phyloP scores from a whole-genome alignment of 2,113 vertebrate species.

The Budorcas taxicolor region DNA sequence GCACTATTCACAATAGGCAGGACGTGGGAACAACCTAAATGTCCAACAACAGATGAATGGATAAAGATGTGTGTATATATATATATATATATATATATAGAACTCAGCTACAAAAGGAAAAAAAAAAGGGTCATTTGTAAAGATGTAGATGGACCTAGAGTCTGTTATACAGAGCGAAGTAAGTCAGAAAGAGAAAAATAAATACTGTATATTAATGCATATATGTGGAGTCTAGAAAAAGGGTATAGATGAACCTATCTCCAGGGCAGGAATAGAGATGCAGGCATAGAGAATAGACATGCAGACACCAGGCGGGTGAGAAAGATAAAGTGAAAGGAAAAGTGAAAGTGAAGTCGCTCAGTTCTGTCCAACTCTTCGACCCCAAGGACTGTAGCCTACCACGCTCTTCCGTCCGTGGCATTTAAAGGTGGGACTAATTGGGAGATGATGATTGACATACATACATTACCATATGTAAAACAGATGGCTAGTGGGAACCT shows the following conservation, averaged over 20 bases:
- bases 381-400: neutral
- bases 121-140: neutral
- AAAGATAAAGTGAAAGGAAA: neutral
- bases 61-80: neutral
- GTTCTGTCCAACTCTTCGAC: neutral
- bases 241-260: neutral
- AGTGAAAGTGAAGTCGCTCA: neutral
- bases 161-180: neutral
- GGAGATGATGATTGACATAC: neutral
- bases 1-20: neutral
- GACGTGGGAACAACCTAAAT: neutral
- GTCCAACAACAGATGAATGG: fast-evolving
- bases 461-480: neutral
- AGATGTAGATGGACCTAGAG: neutral
- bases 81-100: neutral
- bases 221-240: neutral
- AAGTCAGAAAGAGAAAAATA: neutral
- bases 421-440: neutral
- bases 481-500: neutral
- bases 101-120: neutral
- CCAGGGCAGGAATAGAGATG: neutral
- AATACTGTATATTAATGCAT: neutral
- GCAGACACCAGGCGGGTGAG: neutral
- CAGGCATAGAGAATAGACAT: neutral
- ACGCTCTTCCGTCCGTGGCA: neutral